Evolutionary conservation across 1,140 invertebrate genomes (phyloP).

Genomic region (Harpegnathos saltator): DNA sequence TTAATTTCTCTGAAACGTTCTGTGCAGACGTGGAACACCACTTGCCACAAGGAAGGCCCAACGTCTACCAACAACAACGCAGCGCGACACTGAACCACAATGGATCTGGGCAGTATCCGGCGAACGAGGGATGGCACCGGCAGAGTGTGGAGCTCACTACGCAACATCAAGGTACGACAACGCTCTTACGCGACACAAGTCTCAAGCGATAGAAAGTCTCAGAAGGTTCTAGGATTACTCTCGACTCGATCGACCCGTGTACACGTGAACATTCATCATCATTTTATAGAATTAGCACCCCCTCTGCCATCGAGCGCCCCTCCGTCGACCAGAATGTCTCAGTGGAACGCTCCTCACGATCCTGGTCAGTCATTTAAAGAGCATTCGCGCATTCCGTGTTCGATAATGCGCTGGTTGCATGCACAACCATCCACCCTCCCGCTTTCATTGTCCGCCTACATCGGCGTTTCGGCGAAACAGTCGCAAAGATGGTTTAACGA

Average conservation of each 20-base stretch:
- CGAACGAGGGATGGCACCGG: slow-evolving; percentile 81
- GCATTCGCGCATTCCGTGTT: slow-evolving; percentile 33
- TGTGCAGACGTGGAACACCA: slow-evolving; percentile 79
- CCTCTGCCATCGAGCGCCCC: slow-evolving; percentile 84
- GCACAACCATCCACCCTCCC: slow-evolving; percentile 28
- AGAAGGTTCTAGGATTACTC: slow-evolving; percentile 14
- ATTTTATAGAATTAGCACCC: slow-evolving; percentile 85
- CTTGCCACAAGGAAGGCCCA: slow-evolving; percentile 74
- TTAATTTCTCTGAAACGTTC: slow-evolving; percentile 9
- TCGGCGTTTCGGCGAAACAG: slow-evolving; percentile 5
- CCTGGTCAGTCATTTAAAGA: slow-evolving; percentile 80
- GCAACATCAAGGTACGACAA: slow-evolving; percentile 81
- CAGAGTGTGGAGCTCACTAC: slow-evolving; percentile 77
- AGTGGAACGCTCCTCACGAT: slow-evolving; percentile 82
- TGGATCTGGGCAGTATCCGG: slow-evolving; percentile 81
- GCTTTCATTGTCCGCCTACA: slow-evolving; percentile 7
- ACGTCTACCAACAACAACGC: slow-evolving; percentile 81
- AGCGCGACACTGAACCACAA: slow-evolving; percentile 82
- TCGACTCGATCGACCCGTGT: slow-evolving; percentile 49
- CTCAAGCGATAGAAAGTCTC: slow-evolving; percentile 29
- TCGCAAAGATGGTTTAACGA: slow-evolving; percentile 24
- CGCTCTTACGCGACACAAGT: not conserved
- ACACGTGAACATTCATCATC: slow-evolving; percentile 60
- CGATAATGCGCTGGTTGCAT: slow-evolving; percentile 32
- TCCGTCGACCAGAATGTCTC: slow-evolving; percentile 81